phyloP scores from a whole-genome alignment of 1,140 invertebrate species.

The Lycorma delicatula region DNA sequence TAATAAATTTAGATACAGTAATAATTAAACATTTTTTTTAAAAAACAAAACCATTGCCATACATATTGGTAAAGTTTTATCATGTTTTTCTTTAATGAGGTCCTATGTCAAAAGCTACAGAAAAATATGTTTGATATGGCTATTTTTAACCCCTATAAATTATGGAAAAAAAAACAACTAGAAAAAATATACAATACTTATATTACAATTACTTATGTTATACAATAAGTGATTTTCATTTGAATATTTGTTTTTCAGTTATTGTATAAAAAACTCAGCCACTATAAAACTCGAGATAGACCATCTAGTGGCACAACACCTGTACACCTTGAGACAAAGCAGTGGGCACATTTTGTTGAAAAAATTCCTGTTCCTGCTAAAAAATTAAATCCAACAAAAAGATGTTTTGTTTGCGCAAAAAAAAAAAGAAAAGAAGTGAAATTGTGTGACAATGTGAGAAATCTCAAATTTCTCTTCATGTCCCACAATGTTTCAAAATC shows the following conservation, averaged over 20 bases:
- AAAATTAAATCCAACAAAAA: slow-evolving; percentile 13
- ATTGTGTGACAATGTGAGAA: slow-evolving; percentile 12
- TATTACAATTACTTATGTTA: too few species aligned
- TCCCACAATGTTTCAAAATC: slow-evolving; percentile 21
- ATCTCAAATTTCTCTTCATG: slow-evolving; percentile 15
- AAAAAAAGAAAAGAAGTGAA: slow-evolving; percentile 15
- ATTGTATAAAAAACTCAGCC: slow-evolving; percentile 6
- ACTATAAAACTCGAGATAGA: slow-evolving; percentile 12
- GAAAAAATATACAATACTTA: too few species aligned
- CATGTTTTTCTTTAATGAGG: too few species aligned
- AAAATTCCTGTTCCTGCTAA: slow-evolving; percentile 16
- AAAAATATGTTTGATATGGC: too few species aligned
- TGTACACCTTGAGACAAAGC: slow-evolving; percentile 11
- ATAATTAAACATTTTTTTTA: too few species aligned
- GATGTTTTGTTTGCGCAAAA: slow-evolving; percentile 18
- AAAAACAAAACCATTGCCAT: too few species aligned
- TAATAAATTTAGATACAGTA: too few species aligned
- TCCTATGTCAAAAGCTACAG: too few species aligned
- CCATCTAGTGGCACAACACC: slow-evolving; percentile 11
- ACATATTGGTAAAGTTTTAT: too few species aligned
- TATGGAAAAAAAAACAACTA: too few species aligned
- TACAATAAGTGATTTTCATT: too few species aligned
- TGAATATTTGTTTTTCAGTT: slow-evolving; percentile 14
- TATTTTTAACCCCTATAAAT: too few species aligned
- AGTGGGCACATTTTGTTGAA: slow-evolving; percentile 14